Evolutionary conservation across 2,113 vertebrate species (phyloP), one percentile per base, ranked within the genome.

Genomic region (Puntigrus tetrazona): DNA sequence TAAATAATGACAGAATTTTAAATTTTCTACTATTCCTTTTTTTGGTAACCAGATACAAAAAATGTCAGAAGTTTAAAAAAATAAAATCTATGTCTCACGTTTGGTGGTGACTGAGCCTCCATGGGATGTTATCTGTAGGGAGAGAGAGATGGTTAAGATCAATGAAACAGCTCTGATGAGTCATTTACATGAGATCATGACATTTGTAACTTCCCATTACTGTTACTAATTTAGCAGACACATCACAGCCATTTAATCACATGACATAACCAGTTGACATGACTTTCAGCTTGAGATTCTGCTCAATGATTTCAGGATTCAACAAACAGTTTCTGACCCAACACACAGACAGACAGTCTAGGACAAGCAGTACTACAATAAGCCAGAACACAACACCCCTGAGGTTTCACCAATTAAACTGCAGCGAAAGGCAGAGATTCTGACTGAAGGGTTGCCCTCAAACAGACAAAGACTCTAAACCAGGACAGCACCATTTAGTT

Each of bases 31-130:
- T 70, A 38, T 22, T 70, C 20, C 31, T 27, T n/a, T 67, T 31
- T n/a, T 41, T 14, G 11, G 11, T 27, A 3, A 73, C 22, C 10
- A 45, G 22, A 25, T 27, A 27, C 1, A 0, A 74, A 74, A 16
- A 29, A 13, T 50, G n/a, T 36, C 14, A 70, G 7, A 78, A 36
- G 50, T 29, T 18, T 9, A 45, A 63, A n/a, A 63, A n/a, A 73
- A 34, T 10, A 25, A 25, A 50, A 5, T 1, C 81, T 11, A 20
- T 63, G 84, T 90, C 82, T 92, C 92, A 97, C 97, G 97, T 97
- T 96, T 98, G 88, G 95, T 93, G 85, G 92, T 93, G 81, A 93
- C 93, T 90, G 95, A 90, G 93, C 96, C 96, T 87, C 95, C 93
- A 78, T 95, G 96, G 86, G 96, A 95, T 41, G 91, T 94, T 85